Percentiles rank a stretch among this genome's conserved stretches.
These are phyloP conservation scores for Castor canadensis DNA, from an alignment of 2,113 vertebrate species.

Conservation along the genomic window DNA sequence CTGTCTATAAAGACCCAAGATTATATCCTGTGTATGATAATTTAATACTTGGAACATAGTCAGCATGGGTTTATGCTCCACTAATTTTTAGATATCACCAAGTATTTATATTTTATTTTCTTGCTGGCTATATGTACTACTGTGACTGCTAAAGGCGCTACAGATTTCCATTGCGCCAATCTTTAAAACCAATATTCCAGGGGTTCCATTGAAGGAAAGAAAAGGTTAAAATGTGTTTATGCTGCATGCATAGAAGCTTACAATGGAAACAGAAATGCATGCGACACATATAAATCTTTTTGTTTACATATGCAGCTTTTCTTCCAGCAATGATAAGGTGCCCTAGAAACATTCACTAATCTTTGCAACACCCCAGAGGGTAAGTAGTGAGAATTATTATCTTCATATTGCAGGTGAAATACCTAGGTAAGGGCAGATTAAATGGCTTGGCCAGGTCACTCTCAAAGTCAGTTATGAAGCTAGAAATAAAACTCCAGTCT, in stretches of 20 bases:
- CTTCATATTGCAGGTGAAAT: conserved; percentile 76
- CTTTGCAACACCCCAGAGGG: conserved; percentile 70
- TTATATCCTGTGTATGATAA: conserved; percentile 44
- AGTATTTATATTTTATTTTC: conserved; percentile 64
- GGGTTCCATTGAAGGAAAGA: conserved; percentile 57
- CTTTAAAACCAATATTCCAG: conserved; percentile 67
- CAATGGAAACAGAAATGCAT: background rate
- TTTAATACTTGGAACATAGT: conserved; percentile 58
- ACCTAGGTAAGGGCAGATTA: conserved; percentile 67
- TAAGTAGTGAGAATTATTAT: conserved; percentile 71
- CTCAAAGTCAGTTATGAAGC: conserved; percentile 57
- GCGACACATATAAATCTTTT: conserved; percentile 30
- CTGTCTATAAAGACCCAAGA: conserved; percentile 45
- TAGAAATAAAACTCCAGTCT: conserved; percentile 66
- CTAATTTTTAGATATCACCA: conserved; percentile 65
- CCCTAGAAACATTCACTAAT: conserved; percentile 70
- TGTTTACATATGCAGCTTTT: conserved; percentile 67
- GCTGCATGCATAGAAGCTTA: background rate
- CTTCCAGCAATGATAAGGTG: conserved; percentile 53
- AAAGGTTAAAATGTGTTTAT: conserved; percentile 44
- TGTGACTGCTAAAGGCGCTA: conserved; percentile 57
- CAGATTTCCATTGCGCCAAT: conserved; percentile 52
- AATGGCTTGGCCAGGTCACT: conserved; percentile 67
- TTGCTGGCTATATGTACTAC: conserved; percentile 43
- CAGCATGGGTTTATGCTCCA: conserved; percentile 51